Base-by-base conservation (phyloP, 1,140 invertebrate species). In the Drosophila busckii region DNA sequence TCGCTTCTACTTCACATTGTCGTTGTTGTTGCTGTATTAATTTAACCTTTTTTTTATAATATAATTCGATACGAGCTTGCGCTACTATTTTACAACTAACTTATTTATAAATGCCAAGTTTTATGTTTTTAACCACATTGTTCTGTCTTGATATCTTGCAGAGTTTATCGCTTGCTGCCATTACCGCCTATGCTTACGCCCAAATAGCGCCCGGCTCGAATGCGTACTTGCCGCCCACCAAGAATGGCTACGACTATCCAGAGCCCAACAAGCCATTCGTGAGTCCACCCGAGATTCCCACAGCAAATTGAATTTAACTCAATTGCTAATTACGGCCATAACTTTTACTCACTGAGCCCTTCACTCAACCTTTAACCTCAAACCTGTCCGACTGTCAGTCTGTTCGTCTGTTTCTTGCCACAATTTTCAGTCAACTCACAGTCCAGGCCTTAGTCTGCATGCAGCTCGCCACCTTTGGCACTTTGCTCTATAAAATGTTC, bases 191-290 rank as follows among this genome's bases (percentile, higher is more conserved):
- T 49, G 70, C 42, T 29, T 73, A 69, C 63, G 82, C 78, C 61
- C 83, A 86, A 54, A 44, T 87, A 66, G 87, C 70, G 68, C 88
- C 59, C 3, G 89, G 90, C 34, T 89, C 90, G 60, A 92, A 92
- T 69, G 90, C 90, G 17, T 92, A 92, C 70, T 83, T 92, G 32
- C 91, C 91, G 29, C 91, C 91, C 23, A 86, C 64, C 42, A 75
- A 80, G 52, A 86, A 84, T 54, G 89, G 89, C 25, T 89, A 89
- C 41, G 75, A 87, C 31, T 87, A 87, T 32, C 60, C 75, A 31
- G 70, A 70, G 17, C 84, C 84, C 35, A 65, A 73, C 8, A 78
- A 70, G 42, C 84, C 84, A 68, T 82, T 86, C 40, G 80, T 86
- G 31, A 75, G 73, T 80, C 37, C 10, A 19, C 45, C 9, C 26